phyloP scores from a whole-genome alignment of 2,797 vertebrate species.

The Coracias cyanogaster region DNA sequence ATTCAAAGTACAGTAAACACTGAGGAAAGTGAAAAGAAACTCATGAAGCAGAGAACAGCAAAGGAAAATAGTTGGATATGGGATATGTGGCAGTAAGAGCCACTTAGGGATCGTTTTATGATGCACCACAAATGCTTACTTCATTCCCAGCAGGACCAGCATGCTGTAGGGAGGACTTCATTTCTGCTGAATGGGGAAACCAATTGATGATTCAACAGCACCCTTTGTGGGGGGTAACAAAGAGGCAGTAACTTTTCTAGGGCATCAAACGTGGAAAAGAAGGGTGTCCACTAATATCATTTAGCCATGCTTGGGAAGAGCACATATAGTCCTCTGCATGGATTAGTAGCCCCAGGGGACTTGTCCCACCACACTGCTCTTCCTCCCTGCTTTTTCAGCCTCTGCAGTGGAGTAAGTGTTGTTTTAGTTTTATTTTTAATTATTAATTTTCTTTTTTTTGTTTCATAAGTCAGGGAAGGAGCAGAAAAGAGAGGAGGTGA shows the following conservation, averaged over 20 bases:
- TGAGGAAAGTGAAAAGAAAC: slow-evolving; percentile 45
- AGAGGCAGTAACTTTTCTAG: background rate
- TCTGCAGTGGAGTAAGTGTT: background rate
- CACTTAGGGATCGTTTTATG: background rate
- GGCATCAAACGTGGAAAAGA: background rate
- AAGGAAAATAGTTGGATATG: background rate
- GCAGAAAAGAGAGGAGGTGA: background rate
- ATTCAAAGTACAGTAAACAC: slow-evolving; percentile 57
- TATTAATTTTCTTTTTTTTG: background rate
- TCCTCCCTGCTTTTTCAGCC: background rate
- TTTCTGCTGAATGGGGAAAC: background rate
- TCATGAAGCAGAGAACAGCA: slow-evolving; percentile 4
- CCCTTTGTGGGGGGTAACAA: accelerated
- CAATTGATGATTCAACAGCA: background rate
- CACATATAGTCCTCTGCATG: accelerated
- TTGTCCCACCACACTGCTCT: background rate
- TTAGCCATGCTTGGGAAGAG: background rate
- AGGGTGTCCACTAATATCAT: background rate
- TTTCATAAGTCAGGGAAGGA: background rate
- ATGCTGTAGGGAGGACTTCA: background rate
- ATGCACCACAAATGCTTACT: background rate
- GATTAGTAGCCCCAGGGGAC: background rate
- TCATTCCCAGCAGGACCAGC: background rate
- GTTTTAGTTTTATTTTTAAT: background rate
- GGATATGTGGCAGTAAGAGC: background rate